These are phyloP conservation scores for Cuculus canorus DNA, from an alignment of 2,797 vertebrate genomes.

Conservation along the genomic window DNA sequence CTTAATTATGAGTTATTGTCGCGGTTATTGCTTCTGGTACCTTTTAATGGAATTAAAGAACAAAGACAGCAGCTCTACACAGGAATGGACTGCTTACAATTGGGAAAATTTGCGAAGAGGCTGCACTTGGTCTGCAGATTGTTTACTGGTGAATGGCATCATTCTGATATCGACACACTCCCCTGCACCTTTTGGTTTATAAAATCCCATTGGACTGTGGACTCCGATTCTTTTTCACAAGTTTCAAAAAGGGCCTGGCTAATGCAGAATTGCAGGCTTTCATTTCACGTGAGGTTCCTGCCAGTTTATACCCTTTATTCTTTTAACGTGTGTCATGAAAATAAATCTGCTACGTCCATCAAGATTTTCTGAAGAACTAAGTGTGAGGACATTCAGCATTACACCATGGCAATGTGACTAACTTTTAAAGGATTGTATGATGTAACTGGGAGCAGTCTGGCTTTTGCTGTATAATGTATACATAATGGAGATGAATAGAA, in stretches of 20 bases:
- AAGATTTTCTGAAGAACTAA: background rate
- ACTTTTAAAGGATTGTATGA: background rate
- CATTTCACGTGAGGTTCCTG: background rate
- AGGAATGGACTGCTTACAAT: background rate
- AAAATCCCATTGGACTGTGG: background rate
- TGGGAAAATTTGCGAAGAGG: background rate
- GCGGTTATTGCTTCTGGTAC: conserved; percentile 8
- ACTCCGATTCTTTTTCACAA: background rate
- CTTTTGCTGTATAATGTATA: background rate
- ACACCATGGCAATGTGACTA: background rate
- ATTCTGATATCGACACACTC: background rate
- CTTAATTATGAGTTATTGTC: background rate
- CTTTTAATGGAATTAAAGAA: background rate
- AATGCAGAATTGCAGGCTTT: background rate
- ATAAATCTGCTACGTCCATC: background rate
- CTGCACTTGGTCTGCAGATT: background rate
- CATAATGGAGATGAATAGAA: conserved; percentile 18
- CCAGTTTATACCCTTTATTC: background rate
- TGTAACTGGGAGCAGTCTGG: conserved; percentile 32
- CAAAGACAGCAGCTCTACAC: background rate
- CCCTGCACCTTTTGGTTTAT: background rate
- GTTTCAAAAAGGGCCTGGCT: background rate
- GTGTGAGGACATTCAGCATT: background rate
- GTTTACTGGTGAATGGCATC: background rate
- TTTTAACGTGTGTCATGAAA: background rate